Evolutionary conservation across 2,888 invertebrate genomes (phyloP), one percentile per base, ranked within the genome.

Genomic region (Odontocolon sp.): DNA sequence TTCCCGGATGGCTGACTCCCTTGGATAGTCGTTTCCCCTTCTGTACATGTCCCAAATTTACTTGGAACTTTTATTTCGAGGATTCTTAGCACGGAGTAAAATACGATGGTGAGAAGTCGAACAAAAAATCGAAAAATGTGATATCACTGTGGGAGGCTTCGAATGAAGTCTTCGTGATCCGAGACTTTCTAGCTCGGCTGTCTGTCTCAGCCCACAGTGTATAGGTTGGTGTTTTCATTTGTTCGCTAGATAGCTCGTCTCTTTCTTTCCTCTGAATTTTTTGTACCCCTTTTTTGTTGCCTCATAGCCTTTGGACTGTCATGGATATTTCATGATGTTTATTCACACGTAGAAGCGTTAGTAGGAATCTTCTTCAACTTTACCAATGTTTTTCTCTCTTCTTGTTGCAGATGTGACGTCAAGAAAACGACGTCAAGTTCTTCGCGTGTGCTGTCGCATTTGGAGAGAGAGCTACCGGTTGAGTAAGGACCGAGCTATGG

Each of bases 351-450:
- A 26, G 6, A 3, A 50, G 8, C 14, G 26, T 23, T 6, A 40
- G 6, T 23, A 16, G 2, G 6, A 23, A 31, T 45, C n/a, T 42
- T 67, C 8, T 33, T 23, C 42, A 36, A 18, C 14, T 4, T 28
- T 28, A 28, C 6, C 40, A 59, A 59, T 50, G 28, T 21, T 33
- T 31, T 68, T 26, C 42, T 28, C 71, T 31, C 16, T 47, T 9
- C 23, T 67, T 61, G 61, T 76, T 76, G 50, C 76, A 76, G 76
- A 71, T 71, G 26, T 28, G 4, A 36, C 26, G 11, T 33, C 28
- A 45, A 36, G 28, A 18, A n/a, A n/a, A n/a, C n/a, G n/a, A n/a
- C n/a, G 33, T 28, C 2, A 2, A 4, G 26, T 50, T 23, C 36
- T 2, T 16, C 14, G 8, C 28, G 23, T n/a, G 8, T 2, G 52